Evolutionary conservation across 2,113 vertebrate genomes (phyloP).

Genomic region (Caloenas nicobarica): DNA sequence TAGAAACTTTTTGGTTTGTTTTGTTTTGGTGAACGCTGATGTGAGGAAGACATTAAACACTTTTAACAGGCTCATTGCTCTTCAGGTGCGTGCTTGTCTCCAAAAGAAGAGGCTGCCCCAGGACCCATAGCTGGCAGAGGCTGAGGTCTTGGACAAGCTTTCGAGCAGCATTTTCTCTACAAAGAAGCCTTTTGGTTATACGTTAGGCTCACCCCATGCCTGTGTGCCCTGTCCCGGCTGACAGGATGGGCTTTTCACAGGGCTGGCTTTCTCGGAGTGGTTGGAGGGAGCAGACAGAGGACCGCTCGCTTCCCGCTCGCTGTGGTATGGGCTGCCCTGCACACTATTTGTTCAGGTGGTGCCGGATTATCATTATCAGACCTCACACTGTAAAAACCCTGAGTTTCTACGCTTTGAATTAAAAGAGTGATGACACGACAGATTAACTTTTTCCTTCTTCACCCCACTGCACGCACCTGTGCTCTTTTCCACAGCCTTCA

Average conservation of each 20-base stretch:
- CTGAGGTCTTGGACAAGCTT: not conserved
- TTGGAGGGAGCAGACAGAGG: not conserved
- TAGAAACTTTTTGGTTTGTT: not conserved
- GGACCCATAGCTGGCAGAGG: not conserved
- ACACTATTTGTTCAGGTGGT: conserved; percentile 67
- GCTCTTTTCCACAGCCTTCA: conserved; percentile 36
- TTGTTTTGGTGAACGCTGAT: not conserved
- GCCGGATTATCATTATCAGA: conserved; percentile 58
- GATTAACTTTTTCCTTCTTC: conserved; percentile 71
- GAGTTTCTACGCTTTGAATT: conserved; percentile 56
- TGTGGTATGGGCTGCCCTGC: not conserved
- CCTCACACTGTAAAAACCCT: conserved; percentile 44
- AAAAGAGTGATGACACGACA: conserved; percentile 60
- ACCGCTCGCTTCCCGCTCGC: not conserved
- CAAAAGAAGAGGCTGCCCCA: not conserved
- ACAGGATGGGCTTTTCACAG: rapidly evolving
- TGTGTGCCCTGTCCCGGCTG: not conserved
- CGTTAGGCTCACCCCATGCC: not conserved
- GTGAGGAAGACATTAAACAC: not conserved
- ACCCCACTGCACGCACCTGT: not conserved
- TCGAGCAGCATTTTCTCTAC: not conserved
- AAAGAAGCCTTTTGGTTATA: not conserved
- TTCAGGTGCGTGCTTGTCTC: not conserved
- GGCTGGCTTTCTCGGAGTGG: not conserved
- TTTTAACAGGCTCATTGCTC: not conserved